These are phyloP conservation scores for Oxyruncus cristatus DNA, from an alignment of 2,113 vertebrate species.

Conservation along the genomic window DNA sequence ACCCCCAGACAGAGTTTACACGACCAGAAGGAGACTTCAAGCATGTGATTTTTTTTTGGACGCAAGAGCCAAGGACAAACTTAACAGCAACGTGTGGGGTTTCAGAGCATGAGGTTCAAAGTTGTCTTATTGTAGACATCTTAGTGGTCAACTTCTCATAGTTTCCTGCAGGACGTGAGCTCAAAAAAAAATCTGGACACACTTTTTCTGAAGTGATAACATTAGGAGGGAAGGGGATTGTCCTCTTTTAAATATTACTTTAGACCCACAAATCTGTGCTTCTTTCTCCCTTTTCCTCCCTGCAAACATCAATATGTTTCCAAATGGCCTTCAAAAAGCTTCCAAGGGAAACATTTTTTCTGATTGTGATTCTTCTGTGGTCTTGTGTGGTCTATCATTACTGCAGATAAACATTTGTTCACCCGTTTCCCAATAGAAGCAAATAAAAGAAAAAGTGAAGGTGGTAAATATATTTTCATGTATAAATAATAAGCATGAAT, in stretches of 20 bases:
- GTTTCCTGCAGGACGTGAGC: background rate
- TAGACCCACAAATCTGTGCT: accelerated
- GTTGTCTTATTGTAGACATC: background rate
- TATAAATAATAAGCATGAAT: background rate
- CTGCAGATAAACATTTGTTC: background rate
- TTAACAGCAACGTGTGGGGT: accelerated
- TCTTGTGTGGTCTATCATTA: background rate
- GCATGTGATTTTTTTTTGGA: background rate
- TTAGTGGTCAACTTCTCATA: background rate
- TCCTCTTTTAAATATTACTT: background rate
- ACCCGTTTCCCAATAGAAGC: background rate
- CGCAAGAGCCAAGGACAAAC: background rate
- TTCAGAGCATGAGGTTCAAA: background rate
- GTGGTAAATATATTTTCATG: background rate
- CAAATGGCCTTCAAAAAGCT: background rate
- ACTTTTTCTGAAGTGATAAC: background rate
- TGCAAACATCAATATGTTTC: background rate
- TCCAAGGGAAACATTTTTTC: background rate
- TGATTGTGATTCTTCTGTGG: background rate
- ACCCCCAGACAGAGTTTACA: background rate
- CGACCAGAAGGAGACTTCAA: background rate
- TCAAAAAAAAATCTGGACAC: background rate
- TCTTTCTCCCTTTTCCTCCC: background rate
- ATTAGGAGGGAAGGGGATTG: accelerated
- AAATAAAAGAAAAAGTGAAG: background rate